Conservation (phyloP, 2,888 invertebrate genomes). For the Linnaemya tessellans region DNA sequence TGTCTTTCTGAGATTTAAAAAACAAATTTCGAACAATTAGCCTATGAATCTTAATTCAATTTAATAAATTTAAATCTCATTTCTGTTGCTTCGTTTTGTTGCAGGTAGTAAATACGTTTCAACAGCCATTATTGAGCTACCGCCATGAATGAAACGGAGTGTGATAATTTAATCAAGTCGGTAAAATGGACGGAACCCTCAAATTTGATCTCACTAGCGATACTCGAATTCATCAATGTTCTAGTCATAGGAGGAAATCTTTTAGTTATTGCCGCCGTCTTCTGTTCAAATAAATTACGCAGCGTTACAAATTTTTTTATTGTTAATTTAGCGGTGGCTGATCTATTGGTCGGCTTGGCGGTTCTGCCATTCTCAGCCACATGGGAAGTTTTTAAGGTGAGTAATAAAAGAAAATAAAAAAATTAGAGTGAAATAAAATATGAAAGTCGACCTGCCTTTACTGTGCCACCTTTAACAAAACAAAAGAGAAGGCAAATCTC, state of each 20-base stretch:
- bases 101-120: constrained; percentile 81
- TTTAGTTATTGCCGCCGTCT: constrained; percentile 95
- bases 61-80: not conserved
- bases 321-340: constrained; percentile 97
- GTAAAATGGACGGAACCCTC: constrained; percentile 92
- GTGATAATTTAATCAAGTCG: constrained; percentile 90
- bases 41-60: too few species aligned
- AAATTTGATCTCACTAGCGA: constrained; percentile 89
- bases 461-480: too few species aligned
- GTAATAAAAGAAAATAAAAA: constrained; percentile 72
- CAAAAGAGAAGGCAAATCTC: too few species aligned
- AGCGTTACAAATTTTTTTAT: constrained; percentile 99
- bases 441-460: too few species aligned
- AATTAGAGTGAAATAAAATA: too few species aligned
- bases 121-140: constrained; percentile 83
- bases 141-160: constrained; percentile 91
- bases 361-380: constrained; percentile 98
- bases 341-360: constrained; percentile 96
- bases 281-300: constrained; percentile 94
- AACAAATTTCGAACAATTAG: too few species aligned
- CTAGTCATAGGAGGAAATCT: constrained; percentile 95
- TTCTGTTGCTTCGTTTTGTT: constrained; percentile 42
- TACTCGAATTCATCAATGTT: constrained; percentile 92
- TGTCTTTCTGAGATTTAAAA: too few species aligned
- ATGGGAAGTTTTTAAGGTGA: constrained; percentile 95